Conservation (phyloP, 2,113 vertebrate species). For the Burhinus oedicnemus region DNA sequence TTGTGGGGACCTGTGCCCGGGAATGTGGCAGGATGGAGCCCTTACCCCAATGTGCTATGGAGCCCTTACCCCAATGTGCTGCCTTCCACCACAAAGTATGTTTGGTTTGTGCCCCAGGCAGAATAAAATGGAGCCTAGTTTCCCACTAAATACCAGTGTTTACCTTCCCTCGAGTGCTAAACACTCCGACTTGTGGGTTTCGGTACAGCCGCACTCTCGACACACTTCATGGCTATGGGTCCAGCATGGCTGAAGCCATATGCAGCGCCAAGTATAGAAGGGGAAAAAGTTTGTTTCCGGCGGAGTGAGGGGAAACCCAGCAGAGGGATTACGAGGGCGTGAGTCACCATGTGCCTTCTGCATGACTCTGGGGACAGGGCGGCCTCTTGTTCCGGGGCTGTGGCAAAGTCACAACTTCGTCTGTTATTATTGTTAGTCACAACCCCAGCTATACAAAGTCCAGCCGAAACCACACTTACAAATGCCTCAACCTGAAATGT, state of each 20-base stretch:
- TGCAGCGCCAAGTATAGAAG: background rate
- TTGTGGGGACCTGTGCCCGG: background rate
- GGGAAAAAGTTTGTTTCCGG: background rate
- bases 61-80: background rate
- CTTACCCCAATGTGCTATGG: background rate
- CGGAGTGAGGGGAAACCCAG: constrained; percentile 10
- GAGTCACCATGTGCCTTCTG: constrained; percentile 40
- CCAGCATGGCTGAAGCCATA: background rate
- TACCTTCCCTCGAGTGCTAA: background rate
- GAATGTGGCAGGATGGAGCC: too few species aligned
- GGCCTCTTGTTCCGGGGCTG: constrained; percentile 41
- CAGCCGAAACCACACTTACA: constrained; percentile 22
- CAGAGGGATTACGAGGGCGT: background rate
- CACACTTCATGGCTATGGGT: fast-evolving
- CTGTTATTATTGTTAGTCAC: constrained; percentile 47
- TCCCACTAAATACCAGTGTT: background rate
- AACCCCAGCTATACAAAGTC: constrained; percentile 23
- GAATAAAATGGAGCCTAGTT: background rate
- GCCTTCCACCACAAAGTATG: fast-evolving
- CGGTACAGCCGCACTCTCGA: fast-evolving
- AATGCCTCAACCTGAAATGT: constrained; percentile 53
- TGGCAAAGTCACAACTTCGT: constrained; percentile 7
- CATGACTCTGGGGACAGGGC: constrained; percentile 43
- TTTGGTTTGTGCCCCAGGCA: background rate
- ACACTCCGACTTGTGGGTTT: background rate